phyloP scores from a whole-genome alignment of 2,113 vertebrate genomes.

The Grantiella picta region DNA sequence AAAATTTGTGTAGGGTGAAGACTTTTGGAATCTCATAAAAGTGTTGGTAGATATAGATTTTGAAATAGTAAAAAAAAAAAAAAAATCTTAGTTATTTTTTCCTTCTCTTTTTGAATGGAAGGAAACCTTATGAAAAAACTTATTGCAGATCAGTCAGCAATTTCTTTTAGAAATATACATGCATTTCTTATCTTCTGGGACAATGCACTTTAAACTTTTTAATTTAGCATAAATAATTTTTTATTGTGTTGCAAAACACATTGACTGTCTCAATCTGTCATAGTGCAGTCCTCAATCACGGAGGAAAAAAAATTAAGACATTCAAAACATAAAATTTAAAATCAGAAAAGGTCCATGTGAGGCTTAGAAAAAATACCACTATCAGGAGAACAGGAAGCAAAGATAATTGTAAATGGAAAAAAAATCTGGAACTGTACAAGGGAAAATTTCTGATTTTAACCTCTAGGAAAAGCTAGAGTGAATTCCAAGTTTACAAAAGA shows the following conservation, averaged over 20 bases:
- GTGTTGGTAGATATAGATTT: background rate
- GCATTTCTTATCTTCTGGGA: background rate
- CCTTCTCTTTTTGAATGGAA: background rate
- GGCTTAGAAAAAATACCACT: background rate
- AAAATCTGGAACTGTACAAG: accelerated
- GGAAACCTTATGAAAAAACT: background rate
- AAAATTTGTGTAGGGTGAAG: background rate
- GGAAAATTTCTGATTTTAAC: background rate
- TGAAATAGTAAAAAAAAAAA: background rate
- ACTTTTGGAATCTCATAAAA: background rate
- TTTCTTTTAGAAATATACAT: background rate
- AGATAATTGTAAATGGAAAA: background rate
- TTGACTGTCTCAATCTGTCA: background rate
- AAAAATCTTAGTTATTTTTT: background rate
- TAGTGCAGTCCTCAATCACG: background rate
- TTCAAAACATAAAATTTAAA: background rate
- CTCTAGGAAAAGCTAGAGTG: background rate
- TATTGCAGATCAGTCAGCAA: background rate
- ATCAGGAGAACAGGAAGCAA: background rate
- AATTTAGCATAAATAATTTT: background rate
- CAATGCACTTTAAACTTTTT: background rate
- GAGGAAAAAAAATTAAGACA: background rate
- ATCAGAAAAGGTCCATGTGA: background rate
- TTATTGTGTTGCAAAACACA: background rate
- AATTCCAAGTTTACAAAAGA: background rate